Evolutionary conservation across 1,140 invertebrate genomes (phyloP).

Genomic region (Conus betulinus): DNA sequence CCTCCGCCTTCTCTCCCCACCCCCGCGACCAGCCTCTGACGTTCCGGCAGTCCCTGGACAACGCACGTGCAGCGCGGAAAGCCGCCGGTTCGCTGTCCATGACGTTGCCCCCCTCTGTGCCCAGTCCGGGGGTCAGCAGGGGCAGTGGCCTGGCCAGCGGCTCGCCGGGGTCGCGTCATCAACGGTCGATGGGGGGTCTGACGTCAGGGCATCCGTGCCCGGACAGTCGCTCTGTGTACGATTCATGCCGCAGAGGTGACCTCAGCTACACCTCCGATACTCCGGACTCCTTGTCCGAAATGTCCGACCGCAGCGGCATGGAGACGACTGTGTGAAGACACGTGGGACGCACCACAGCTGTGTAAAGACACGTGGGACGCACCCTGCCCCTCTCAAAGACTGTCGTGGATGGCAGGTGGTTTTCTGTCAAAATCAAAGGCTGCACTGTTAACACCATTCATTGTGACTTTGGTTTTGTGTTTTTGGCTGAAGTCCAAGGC

Average conservation of each 20-base stretch:
- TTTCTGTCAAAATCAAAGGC: too few species aligned
- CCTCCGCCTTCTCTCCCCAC: not conserved
- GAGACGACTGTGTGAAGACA: slow-evolving; percentile 22
- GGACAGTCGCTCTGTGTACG: not conserved
- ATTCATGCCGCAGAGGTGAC: slow-evolving; percentile 29
- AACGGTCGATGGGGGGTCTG: not conserved
- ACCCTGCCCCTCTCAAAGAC: too few species aligned
- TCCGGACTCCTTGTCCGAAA: slow-evolving; percentile 19
- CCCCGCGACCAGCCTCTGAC: not conserved
- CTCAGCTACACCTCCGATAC: slow-evolving; percentile 21
- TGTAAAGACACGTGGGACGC: too few species aligned
- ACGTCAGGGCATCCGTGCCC: too few species aligned
- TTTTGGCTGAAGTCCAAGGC: too few species aligned
- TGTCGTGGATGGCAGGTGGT: too few species aligned
- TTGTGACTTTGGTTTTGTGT: too few species aligned
- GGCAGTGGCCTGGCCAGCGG: not conserved
- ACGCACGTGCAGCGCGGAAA: slow-evolving; percentile 21
- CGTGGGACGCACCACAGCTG: too few species aligned
- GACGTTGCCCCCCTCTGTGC: not conserved
- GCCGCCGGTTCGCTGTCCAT: not conserved
- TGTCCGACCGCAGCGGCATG: slow-evolving; percentile 24
- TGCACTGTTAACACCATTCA: too few species aligned
- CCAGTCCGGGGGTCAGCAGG: not conserved
- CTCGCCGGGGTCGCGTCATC: not conserved
- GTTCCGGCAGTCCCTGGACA: slow-evolving; percentile 29